Evolutionary conservation across 2,797 vertebrate species (phyloP).

Genomic region (Hylomyscus alleni): DNA sequence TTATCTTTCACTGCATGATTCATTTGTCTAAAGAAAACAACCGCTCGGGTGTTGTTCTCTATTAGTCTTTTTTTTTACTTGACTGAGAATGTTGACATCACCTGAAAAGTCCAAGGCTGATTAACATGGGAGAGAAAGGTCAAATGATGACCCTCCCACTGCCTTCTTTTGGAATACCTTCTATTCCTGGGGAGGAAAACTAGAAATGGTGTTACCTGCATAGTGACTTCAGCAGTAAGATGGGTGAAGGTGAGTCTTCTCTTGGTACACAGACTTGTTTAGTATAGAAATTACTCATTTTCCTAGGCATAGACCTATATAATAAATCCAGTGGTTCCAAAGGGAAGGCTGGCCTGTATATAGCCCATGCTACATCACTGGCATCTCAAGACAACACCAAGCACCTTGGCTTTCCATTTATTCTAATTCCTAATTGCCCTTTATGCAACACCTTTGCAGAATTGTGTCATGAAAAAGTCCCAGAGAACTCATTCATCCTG

Average conservation of each 20-base stretch:
- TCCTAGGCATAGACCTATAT: not conserved
- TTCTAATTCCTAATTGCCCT: not conserved
- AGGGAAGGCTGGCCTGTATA: not conserved
- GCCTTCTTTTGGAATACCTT: constrained; percentile 43
- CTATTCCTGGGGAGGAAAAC: not conserved
- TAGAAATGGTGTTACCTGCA: not conserved
- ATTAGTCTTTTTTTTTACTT: constrained; percentile 29
- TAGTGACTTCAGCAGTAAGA: not conserved
- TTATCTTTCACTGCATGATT: constrained; percentile 41
- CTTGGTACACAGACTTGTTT: not conserved
- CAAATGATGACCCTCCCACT: not conserved
- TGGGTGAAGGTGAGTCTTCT: not conserved
- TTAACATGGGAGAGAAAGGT: constrained; percentile 48
- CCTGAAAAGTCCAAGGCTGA: constrained; percentile 60
- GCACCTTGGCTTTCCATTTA: constrained; percentile 4
- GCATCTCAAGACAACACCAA: not conserved
- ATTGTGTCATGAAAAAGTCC: not conserved
- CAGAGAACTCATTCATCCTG: not conserved
- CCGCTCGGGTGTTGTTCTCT: not conserved
- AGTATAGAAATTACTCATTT: not conserved
- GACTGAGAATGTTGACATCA: constrained; percentile 12
- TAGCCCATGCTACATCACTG: not conserved
- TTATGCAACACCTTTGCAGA: constrained; percentile 5
- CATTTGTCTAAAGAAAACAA: constrained; percentile 24
- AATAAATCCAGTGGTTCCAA: not conserved